Percentiles rank a stretch among this genome's conserved stretches.
These are phyloP conservation scores for Tinamus major DNA, from an alignment of 2,797 vertebrate genomes.

Conservation along the genomic window DNA sequence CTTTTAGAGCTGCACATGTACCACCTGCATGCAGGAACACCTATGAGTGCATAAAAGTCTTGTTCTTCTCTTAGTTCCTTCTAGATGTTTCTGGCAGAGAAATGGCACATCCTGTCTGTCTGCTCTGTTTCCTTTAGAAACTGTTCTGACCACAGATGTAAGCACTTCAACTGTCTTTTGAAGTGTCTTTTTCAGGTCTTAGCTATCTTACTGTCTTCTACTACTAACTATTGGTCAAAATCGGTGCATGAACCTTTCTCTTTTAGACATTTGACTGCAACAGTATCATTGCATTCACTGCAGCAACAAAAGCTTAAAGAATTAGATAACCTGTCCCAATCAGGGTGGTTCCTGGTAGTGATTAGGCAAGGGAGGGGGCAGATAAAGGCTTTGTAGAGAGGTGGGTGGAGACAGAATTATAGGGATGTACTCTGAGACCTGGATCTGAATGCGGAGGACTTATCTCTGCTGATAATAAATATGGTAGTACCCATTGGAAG, in stretches of 20 bases:
- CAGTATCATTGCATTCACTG: neutral
- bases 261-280: neutral
- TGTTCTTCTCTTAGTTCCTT: neutral
- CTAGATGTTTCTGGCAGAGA: neutral
- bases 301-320: neutral
- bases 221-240: neutral
- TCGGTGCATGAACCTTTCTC: neutral
- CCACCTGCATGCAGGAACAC: neutral
- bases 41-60: neutral
- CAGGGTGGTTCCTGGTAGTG: neutral
- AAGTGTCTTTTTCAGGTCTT: neutral
- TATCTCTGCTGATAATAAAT: neutral
- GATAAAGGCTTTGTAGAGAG: neutral
- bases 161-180: neutral
- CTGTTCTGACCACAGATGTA: neutral
- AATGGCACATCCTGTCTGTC: neutral
- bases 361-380: neutral
- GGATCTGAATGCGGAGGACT: neutral
- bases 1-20: neutral
- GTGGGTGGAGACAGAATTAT: neutral
- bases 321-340: neutral
- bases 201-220: neutral
- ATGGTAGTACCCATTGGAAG: neutral
- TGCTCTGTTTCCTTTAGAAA: neutral
- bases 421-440: neutral